phyloP scores from a whole-genome alignment of 2,113 vertebrate species.

The Spilogale gracilis region DNA sequence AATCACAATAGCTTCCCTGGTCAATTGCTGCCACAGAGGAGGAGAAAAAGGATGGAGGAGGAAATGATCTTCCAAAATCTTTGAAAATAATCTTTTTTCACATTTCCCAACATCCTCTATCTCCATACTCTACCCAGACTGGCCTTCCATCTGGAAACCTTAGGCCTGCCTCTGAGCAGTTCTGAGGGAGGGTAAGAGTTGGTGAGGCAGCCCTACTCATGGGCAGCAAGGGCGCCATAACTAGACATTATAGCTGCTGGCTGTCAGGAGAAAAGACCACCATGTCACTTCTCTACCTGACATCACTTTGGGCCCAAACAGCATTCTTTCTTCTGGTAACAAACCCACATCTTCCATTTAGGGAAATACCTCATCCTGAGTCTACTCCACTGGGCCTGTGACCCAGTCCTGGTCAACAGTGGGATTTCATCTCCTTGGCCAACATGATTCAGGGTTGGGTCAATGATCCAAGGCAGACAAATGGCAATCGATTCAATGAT shows the following conservation, averaged over 20 bases:
- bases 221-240: neutral
- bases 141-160: neutral
- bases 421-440: neutral
- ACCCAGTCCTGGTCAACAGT: neutral
- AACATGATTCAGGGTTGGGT: neutral
- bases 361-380: neutral
- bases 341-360: neutral
- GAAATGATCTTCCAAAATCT: neutral
- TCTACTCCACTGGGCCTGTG: neutral
- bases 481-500: neutral
- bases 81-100: constrained; percentile 11
- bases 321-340: neutral
- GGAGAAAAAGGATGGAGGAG: neutral
- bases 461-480: neutral
- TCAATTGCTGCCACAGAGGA: neutral
- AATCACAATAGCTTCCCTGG: neutral
- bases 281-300: neutral
- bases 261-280: accelerated
- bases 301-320: neutral
- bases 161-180: neutral
- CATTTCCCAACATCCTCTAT: neutral
- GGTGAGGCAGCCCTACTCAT: neutral
- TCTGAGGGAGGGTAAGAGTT: neutral
- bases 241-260: neutral
- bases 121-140: neutral